Evolutionary conservation across 2,888 invertebrate genomes (phyloP), one percentile per base, ranked within the genome.

Genomic region (Hemithea aestivaria): DNA sequence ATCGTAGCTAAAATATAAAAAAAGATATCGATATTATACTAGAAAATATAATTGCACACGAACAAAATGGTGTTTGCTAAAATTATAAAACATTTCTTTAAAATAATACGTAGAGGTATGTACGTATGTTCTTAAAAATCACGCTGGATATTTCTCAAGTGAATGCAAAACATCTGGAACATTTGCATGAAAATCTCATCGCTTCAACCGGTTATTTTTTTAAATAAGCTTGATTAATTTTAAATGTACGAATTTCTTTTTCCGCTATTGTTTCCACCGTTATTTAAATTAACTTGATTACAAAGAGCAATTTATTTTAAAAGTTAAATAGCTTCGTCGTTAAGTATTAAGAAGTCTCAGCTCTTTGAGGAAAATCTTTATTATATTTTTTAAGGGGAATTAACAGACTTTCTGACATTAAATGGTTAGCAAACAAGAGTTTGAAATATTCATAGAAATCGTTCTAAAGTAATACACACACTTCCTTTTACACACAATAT

Each of bases 131-230:
- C 9, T 22, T 16, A 31, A 40, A 38, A 40, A 40, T 28, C 34
- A 46, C 27, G 35, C 27, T 30, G 33, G 27, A 27, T 27, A 35
- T 40, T 35, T 40, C 39, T 42, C 24, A 43, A 42, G 45, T 48
- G 40, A 44, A 54, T 56, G 50, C 56, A 55, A 57, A 55, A 29
- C 48, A 48, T 50, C 44, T 52, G 43, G 50, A 47, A 35, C 46
- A 75, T 75, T 75, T 73, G 65, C 75, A 73, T 75, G 50, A 70
- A 66, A 72, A 71, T 46, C 56, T 59, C 64, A 62, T 73, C 68
- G 61, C 64, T 56, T 56, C 40, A 52, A 41, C 53, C 42, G 37
- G 47, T 35, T 48, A 51, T 53, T 48, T 57, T 37, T 43, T 45
- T 45, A 52, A 47, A 53, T 56, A 54, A 45, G 38, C 40, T 33